Percentiles rank a stretch among this genome's conserved stretches.
Conservation (phyloP, 2,113 vertebrate species). For the Leptodactylus fuscus region DNA sequence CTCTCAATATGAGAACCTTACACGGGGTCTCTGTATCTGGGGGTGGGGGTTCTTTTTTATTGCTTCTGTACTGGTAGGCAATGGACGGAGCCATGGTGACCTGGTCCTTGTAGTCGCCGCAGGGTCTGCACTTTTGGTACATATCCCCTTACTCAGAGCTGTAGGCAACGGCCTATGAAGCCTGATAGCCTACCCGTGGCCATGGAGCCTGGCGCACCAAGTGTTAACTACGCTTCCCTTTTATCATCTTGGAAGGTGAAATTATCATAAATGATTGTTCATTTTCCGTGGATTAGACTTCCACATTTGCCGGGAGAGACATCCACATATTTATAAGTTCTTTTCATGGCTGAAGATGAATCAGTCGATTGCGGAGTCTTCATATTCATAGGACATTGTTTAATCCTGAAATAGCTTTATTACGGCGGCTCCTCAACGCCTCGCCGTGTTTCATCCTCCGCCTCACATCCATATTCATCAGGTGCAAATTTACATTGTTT, state of each 20-base stretch:
- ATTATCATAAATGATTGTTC: constrained; percentile 25
- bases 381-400: constrained; percentile 39
- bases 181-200: background rate
- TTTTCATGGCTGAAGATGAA: background rate
- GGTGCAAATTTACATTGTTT: constrained; percentile 31
- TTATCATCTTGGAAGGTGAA: constrained; percentile 29
- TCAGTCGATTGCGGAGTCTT: constrained; percentile 23
- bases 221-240: constrained; percentile 30
- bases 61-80: no score
- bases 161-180: background rate
- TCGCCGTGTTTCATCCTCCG: background rate
- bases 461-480: constrained; percentile 40
- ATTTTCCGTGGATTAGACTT: constrained; percentile 24
- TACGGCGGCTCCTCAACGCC: background rate
- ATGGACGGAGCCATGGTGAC: no score
- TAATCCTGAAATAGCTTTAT: constrained; percentile 44
- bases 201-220: background rate
- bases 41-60: no score
- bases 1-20: no score
- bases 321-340: background rate
- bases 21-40: no score
- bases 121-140: no score
- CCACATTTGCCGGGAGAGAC: background rate
- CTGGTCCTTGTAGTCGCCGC: no score
- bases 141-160: background rate